A percentile compares a stretch with the other conserved stretches of the same genome.
Evolutionary conservation across 2,888 invertebrate genomes (phyloP).

Genomic region (Adelognathus sp.): DNA sequence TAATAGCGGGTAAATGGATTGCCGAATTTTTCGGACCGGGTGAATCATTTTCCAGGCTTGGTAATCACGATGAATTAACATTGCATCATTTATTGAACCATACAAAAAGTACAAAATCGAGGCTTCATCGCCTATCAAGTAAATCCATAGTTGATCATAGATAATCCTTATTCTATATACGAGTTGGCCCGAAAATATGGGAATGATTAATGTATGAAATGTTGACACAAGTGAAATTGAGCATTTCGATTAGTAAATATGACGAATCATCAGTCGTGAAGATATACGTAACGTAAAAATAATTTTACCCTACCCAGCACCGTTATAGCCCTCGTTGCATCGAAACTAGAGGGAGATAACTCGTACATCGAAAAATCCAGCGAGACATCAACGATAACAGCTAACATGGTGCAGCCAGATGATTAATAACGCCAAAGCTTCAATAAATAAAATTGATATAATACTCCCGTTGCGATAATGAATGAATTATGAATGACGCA

Average conservation of each 20-base stretch:
- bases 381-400: constrained; percentile 16
- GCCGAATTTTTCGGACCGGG: background rate
- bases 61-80: background rate
- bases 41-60: background rate
- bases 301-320: constrained; percentile 46
- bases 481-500: constrained; percentile 20
- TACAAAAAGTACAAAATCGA: constrained; percentile 1
- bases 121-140: background rate
- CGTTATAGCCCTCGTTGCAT: constrained; percentile 33
- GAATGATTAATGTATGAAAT: background rate
- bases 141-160: background rate
- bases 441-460: background rate
- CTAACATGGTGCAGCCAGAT: background rate
- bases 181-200: background rate
- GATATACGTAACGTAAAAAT: background rate
- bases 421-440: background rate
- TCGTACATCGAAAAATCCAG: background rate
- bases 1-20: no score
- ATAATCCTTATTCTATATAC: constrained; percentile 7
- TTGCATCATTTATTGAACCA: constrained; percentile 32
- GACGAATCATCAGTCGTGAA: background rate
- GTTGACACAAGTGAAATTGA: constrained; percentile 9
- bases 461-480: constrained; percentile 15
- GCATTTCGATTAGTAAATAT: constrained; percentile 2
- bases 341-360: constrained; percentile 4